Conservation (phyloP, 1,140 invertebrate species). For the Ostrea edulis region DNA sequence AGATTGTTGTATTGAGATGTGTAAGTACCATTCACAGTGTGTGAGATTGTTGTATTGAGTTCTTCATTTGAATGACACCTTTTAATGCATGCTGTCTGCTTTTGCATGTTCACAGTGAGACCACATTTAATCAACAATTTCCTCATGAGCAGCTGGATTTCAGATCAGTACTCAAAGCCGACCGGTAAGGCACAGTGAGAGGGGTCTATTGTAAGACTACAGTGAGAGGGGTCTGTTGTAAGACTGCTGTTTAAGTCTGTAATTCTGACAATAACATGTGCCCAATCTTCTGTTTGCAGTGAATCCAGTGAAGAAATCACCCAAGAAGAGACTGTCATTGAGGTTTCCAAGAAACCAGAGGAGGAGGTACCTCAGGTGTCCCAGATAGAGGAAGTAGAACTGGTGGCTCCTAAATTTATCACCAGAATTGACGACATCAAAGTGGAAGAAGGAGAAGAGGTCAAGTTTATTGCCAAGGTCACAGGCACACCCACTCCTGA, state of each 20-base stretch:
- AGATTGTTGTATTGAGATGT: no score
- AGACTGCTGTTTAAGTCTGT: no score
- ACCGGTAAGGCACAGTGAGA: background rate
- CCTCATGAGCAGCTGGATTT: constrained; percentile 71
- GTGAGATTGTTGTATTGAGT: background rate
- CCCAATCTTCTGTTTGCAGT: background rate
- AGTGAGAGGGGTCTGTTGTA: background rate
- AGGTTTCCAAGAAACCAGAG: background rate
- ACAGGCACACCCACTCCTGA: constrained; percentile 82
- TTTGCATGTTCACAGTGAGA: constrained; percentile 55
- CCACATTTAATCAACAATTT: constrained; percentile 58
- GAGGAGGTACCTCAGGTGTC: constrained; percentile 17
- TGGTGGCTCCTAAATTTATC: constrained; percentile 68
- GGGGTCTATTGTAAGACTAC: background rate
- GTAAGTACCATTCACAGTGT: background rate
- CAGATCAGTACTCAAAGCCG: constrained; percentile 58
- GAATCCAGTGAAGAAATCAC: constrained; percentile 38
- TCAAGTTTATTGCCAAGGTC: constrained; percentile 94
- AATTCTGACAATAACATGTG: no score
- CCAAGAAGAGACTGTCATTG: constrained; percentile 11
- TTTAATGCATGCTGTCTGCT: constrained; percentile 5
- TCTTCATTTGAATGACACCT: background rate
- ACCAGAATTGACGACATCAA: constrained; percentile 66
- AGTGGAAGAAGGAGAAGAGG: constrained; percentile 90
- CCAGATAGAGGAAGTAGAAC: constrained; percentile 57